phyloP scores from a whole-genome alignment of 64 coral and sea anemone species.

The Actinia tenebrosa region DNA sequence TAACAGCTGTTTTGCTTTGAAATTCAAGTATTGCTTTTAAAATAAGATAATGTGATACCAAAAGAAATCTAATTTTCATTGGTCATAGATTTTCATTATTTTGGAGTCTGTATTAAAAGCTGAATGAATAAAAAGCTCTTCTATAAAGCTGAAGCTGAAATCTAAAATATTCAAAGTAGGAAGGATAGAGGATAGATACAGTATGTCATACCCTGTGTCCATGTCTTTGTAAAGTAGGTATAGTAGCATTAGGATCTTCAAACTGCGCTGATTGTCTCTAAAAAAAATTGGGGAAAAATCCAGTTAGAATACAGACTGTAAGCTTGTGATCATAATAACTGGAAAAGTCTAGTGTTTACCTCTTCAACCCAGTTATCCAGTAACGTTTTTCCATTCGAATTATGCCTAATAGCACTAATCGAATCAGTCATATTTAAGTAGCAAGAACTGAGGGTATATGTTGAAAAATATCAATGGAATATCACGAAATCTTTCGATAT shows the following conservation, averaged over 20 bases:
- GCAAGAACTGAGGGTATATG: background rate
- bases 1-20: too few species aligned
- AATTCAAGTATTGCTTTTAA: too few species aligned
- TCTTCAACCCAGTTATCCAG: slow-evolving; percentile 99
- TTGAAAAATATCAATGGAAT: background rate
- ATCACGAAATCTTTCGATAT: background rate
- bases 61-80: too few species aligned
- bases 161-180: background rate
- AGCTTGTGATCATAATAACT: background rate
- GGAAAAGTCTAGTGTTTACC: slow-evolving; percentile 26
- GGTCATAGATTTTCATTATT: too few species aligned
- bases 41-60: too few species aligned
- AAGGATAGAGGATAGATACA: background rate
- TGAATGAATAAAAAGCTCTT: too few species aligned
- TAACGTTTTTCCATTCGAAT: slow-evolving; percentile 84
- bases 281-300: background rate
- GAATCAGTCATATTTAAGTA: slow-evolving; percentile 43
- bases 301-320: background rate
- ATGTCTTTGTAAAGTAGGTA: slow-evolving; percentile 71
- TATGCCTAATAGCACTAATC: slow-evolving; percentile 71
- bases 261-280: slow-evolving; percentile 79
- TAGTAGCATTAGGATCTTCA: slow-evolving; percentile 60
- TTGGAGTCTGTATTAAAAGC: too few species aligned
- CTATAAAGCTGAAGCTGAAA: too few species aligned
- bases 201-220: slow-evolving; percentile 70